Evolutionary conservation across 2,797 vertebrate species (phyloP), one percentile per base, ranked within the genome.

Genomic region (Gephyroberyx darwinii): DNA sequence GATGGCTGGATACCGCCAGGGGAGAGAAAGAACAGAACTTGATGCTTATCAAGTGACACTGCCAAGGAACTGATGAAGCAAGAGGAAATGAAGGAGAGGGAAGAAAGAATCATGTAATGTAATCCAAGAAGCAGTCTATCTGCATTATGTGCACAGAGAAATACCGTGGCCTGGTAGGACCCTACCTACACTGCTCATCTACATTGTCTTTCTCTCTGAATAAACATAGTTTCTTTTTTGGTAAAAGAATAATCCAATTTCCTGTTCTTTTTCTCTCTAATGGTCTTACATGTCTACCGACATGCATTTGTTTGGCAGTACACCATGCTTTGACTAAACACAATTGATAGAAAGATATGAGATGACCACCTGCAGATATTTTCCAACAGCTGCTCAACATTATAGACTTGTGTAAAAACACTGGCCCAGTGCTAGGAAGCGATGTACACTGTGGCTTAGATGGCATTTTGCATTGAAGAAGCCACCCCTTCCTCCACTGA

Each of bases 201-300:
- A 80, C 71, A 26, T 85, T 62, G 80, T 88, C 80, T 62, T 74
- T 80, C 60, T 77, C 56, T 80, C 50, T 82, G 73, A 89, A 91
- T 91, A 90, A 92, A 90, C 31, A 4, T 68, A 75, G 69, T 81
- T 79, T 85, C 80, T 78, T 79, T 73, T 86, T 77, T 67, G 39
- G 20, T 74, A 60, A 84, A 82, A 65, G 51, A 55, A 51, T 84
- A 63, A 69, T 67, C 67, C 9, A 67, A 20, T 77, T 79, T 71
- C 2, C 60, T 74, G 31, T 65, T 30, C 41, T 70, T 71, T 3
- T 19, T 60, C 20, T 30, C 3, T 9, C 37, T 0, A 47, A 47
- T 51, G 12, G 20, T 70, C 16, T 57, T 52, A 4, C 31, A 59
- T 63, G 47, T 61, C 31, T 58, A 45, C 31, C 69, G 45, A 58